phyloP scores from a whole-genome alignment of 2,888 invertebrate species.

The Schizotus pectinicornis region DNA sequence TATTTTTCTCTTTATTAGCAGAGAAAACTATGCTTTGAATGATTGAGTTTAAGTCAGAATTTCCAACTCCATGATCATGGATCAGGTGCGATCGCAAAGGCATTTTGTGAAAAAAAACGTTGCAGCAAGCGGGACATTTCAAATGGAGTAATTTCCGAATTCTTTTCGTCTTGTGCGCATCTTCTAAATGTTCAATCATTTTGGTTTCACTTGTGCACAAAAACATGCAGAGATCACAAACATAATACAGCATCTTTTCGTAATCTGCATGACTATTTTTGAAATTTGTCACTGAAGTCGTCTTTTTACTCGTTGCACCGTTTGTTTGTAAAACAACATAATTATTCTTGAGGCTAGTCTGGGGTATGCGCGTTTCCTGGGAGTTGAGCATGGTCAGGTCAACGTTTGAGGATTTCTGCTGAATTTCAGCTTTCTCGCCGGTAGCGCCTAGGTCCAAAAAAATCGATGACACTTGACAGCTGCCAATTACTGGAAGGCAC shows the following conservation, averaged over 20 bases:
- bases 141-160: constrained; percentile 63
- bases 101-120: constrained; percentile 68
- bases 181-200: constrained; percentile 53
- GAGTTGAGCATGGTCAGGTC: constrained; percentile 45
- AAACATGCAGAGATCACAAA: constrained; percentile 56
- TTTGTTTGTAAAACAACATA: constrained; percentile 48
- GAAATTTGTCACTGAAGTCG: constrained; percentile 19
- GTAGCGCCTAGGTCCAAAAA: constrained; percentile 49
- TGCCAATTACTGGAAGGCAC: constrained; percentile 53
- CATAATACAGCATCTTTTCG: constrained; percentile 53
- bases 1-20: constrained; percentile 44
- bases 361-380: constrained; percentile 44
- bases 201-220: constrained; percentile 53
- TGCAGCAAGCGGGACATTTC: constrained; percentile 71
- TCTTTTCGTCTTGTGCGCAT: constrained; percentile 61
- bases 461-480: constrained; percentile 53
- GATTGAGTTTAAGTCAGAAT: constrained; percentile 66
- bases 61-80: constrained; percentile 72
- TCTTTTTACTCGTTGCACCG: constrained; percentile 28
- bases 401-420: constrained; percentile 2
- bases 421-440: constrained; percentile 32
- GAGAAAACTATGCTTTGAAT: constrained; percentile 62
- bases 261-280: constrained; percentile 40
- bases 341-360: constrained; percentile 32
- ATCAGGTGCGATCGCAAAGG: constrained; percentile 69